Conservation (phyloP, 2,888 invertebrate genomes). For the Ichneumoninae sp. region DNA sequence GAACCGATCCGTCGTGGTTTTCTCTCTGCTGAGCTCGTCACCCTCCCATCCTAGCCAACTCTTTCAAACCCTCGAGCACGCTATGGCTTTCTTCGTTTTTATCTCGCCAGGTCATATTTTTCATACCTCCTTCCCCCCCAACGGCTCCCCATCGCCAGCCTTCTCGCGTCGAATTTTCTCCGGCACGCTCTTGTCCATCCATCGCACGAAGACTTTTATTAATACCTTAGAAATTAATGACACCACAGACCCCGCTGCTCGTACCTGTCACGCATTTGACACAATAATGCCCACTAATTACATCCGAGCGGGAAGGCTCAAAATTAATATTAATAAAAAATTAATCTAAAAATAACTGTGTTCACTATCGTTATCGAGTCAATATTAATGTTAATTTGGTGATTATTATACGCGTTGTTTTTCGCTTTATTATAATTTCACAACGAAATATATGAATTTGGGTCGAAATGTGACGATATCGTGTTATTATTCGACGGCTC, state of each 20-base stretch:
- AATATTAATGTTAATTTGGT: background rate
- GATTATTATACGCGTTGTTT: background rate
- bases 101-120: conserved; percentile 6
- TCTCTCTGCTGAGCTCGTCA: conserved; percentile 61
- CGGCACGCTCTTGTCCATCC: background rate
- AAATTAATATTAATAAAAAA: background rate
- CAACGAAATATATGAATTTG: background rate
- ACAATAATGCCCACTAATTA: background rate
- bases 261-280: background rate
- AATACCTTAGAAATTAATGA: background rate
- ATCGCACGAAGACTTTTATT: background rate
- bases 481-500: background rate
- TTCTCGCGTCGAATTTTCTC: conserved; percentile 10
- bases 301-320: background rate
- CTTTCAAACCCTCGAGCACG: conserved; percentile 6
- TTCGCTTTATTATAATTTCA: background rate
- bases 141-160: background rate
- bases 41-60: conserved; percentile 37
- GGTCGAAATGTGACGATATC: background rate
- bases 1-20: conserved; percentile 75
- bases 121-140: background rate
- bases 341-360: too few species aligned
- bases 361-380: too few species aligned
- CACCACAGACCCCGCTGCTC: background rate
- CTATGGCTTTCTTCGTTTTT: conserved; percentile 8